Conservation (phyloP, 2,113 vertebrate genomes). For the Sander vitreus region DNA sequence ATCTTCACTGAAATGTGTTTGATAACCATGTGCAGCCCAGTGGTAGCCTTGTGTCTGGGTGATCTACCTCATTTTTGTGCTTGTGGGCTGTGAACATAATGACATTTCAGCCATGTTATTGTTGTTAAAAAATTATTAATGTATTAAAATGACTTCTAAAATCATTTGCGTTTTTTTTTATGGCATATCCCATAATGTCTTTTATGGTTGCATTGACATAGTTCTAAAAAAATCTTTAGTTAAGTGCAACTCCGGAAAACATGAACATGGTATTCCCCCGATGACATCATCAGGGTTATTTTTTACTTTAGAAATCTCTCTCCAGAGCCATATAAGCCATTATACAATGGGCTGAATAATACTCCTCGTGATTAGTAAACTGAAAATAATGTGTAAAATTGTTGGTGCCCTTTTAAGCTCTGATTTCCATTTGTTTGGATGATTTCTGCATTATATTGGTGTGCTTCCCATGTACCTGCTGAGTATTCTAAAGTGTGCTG, state of each 20-base stretch:
- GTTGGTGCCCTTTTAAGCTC: not conserved
- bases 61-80: constrained; percentile 94
- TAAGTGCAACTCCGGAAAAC: no score
- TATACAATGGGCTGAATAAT: no score
- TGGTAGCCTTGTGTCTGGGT: constrained; percentile 87
- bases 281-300: no score
- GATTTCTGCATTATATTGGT: not conserved
- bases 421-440: not conserved
- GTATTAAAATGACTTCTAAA: constrained; percentile 81
- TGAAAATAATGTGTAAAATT: not conserved
- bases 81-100: constrained; percentile 76
- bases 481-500: constrained; percentile 3
- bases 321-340: no score
- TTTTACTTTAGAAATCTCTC: no score
- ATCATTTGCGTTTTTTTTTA: not conserved
- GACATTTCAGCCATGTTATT: constrained; percentile 73
- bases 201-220: no score
- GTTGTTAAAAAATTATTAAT: constrained; percentile 81
- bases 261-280: no score
- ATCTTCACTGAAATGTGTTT: constrained; percentile 86
- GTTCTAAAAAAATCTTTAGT: no score
- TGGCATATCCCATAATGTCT: no score
- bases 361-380: no score
- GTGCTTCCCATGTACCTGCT: not conserved
- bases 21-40: constrained; percentile 70